Conservation (phyloP, 2,113 vertebrate genomes). For the Emydura subglobosa region DNA sequence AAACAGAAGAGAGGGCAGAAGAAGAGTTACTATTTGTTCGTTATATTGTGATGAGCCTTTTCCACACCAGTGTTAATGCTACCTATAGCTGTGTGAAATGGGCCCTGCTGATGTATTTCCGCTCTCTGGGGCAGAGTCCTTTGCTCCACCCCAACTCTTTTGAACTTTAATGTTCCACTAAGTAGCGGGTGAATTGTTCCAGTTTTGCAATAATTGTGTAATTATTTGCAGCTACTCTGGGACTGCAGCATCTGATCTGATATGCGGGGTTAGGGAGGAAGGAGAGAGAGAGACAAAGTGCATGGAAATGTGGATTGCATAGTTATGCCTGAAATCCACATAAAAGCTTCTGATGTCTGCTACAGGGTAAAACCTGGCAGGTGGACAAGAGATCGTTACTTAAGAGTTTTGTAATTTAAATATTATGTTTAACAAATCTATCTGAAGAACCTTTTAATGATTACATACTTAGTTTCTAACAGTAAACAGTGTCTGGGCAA, state of each 20-base stretch:
- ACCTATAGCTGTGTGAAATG: neutral
- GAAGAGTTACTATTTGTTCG: neutral
- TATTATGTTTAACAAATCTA: neutral
- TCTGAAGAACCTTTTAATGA: neutral
- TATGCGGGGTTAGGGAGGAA: neutral
- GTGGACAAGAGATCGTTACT: neutral
- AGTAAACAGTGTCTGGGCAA: neutral
- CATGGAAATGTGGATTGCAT: neutral
- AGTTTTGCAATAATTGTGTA: neutral
- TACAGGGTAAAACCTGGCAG: neutral
- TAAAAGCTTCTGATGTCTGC: neutral
- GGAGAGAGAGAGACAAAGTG: neutral
- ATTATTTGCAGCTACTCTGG: neutral
- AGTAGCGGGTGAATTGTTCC: neutral
- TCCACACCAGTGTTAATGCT: neutral
- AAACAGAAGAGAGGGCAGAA: neutral
- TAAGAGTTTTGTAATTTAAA: neutral
- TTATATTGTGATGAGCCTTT: neutral
- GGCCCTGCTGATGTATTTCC: conserved; percentile 6
- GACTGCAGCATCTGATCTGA: neutral
- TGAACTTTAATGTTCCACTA: neutral
- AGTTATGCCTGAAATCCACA: neutral
- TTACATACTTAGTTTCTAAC: neutral
- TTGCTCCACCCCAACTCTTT: neutral
- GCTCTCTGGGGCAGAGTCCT: neutral